A percentile compares a stretch with the other conserved stretches of the same genome.
Conservation (phyloP, 2,888 invertebrate species). For the Nysson spinosus region DNA sequence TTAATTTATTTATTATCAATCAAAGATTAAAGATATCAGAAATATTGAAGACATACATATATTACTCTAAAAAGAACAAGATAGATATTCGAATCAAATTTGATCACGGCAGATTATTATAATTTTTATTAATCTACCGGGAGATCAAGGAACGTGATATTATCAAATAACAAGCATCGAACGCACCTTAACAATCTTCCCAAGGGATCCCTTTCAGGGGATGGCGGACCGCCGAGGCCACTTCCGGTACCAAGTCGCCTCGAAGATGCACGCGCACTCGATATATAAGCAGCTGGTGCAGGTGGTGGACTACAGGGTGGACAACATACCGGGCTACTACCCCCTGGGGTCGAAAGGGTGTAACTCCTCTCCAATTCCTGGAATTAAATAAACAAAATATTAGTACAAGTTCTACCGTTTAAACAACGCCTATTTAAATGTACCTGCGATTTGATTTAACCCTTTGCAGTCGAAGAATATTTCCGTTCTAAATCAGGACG, state of each 20-base stretch:
- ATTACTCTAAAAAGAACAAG: no score
- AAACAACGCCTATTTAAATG: background rate
- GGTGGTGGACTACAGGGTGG: slow-evolving; percentile 73
- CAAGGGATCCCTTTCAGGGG: slow-evolving; percentile 70
- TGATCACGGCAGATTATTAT: no score
- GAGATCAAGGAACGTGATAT: no score
- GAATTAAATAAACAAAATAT: slow-evolving; percentile 41
- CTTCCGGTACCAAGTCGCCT: slow-evolving; percentile 66
- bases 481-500: no score
- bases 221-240: slow-evolving; percentile 63
- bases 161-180: background rate
- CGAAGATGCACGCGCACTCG: slow-evolving; percentile 73
- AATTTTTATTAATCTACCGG: no score
- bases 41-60: no score
- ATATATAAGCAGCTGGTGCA: slow-evolving; percentile 74
- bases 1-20: no score
- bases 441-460: background rate
- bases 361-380: slow-evolving; percentile 73
- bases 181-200: slow-evolving; percentile 69
- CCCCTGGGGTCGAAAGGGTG: slow-evolving; percentile 70
- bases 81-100: no score
- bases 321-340: slow-evolving; percentile 69
- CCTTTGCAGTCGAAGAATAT: no score
- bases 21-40: no score
- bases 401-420: background rate